Base-by-base conservation (phyloP, 2,888 invertebrate species). In the Scrobipalpa atriplicella region DNA sequence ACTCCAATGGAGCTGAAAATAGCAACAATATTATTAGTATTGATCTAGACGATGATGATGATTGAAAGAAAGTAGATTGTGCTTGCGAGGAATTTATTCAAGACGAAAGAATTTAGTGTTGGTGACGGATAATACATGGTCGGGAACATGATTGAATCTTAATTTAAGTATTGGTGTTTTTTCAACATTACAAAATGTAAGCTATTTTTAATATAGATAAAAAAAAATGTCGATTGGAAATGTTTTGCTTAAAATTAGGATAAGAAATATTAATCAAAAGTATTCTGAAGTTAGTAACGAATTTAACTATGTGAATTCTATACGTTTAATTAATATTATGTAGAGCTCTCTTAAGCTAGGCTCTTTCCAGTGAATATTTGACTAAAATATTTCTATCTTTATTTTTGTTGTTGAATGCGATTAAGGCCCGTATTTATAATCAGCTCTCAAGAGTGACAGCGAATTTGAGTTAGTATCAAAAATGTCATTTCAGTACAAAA, bases 21-120 rank as follows among this genome's bases (percentile, higher is more conserved):
- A 18, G 11, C 11, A n/a, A 16, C n/a, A 60, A 54, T 36, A 29
- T 66, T 36, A 29, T 66, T 11, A 67, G 67, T n/a, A 65, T 68
- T 16, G 69, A 69, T 38, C 61, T 64, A 36, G 67, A 67, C 19
- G 62, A 65, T 29, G 58, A 58, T 38, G 29, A 19, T 6, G 16
- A 13, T 21, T 19, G 19, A 52, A 19, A 3, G 9, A 19, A 52
- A 52, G 5, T 13, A 13, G 13, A 56, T 29, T 21, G 9, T 5
- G 21, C 9, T 10, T 56, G 21, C 11, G 19, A 13, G 3, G 11
- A 56, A 47, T 47, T n/a, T 16, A 47, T n/a, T 0, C 2, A 8
- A 39, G 11, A 6, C 5, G 11, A 39, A 29, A 29, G 29, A 29
- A 29, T 29, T 39, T 6, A 1, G 39, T 6, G n/a, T n/a, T n/a